Evolutionary conservation across 2,888 invertebrate species (phyloP).

Genomic region (Drosophila demipolita): DNA sequence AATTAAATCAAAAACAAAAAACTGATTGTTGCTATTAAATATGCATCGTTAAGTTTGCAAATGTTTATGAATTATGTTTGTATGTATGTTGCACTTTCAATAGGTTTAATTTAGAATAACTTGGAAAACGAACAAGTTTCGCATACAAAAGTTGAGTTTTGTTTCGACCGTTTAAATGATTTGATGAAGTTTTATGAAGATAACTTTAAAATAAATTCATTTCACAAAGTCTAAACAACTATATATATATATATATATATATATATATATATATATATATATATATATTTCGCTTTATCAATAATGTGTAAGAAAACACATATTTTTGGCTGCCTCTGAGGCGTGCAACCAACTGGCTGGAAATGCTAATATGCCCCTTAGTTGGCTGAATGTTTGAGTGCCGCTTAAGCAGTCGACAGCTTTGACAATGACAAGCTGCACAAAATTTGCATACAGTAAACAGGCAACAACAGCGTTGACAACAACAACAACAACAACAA

Average conservation of each 20-base stretch:
- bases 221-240: no score
- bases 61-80: background rate
- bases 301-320: no score
- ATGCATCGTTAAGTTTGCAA: background rate
- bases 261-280: no score
- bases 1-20: background rate
- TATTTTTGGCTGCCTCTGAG: background rate
- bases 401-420: conserved; percentile 40
- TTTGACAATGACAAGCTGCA: conserved; percentile 66
- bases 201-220: background rate
- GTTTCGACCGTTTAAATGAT: no score
- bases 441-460: conserved; percentile 62
- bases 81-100: background rate
- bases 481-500: conserved; percentile 13
- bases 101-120: background rate
- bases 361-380: conserved; percentile 23
- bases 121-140: background rate
- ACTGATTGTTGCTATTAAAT: background rate
- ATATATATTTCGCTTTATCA: no score
- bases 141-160: no score
- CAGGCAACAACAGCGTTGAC: conserved; percentile 35
- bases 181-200: background rate
- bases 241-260: no score
- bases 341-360: conserved; percentile 1
- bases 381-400: conserved; percentile 13